Conservation (phyloP, 2,113 vertebrate species). For the Benitochromis conjunctus region DNA sequence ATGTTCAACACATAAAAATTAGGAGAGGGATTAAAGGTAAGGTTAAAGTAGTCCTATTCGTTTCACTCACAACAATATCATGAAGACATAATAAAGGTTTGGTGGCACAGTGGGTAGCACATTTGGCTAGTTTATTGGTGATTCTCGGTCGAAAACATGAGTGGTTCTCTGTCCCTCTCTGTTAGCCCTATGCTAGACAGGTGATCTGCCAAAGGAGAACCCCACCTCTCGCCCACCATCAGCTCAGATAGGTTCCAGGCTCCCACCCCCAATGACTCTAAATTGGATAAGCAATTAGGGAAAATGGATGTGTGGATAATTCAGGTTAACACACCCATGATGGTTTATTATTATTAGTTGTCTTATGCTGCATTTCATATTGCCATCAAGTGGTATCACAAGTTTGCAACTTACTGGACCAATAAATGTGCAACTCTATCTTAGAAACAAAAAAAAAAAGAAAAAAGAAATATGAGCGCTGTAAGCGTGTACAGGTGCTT, state of each 20-base stretch:
- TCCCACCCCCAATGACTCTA: not conserved
- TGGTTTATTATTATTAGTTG: not conserved
- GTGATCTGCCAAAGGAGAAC: not conserved
- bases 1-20: not conserved
- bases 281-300: not conserved
- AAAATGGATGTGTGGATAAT: not conserved
- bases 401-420: not conserved
- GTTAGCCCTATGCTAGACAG: not conserved
- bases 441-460: not conserved
- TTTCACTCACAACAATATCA: not conserved
- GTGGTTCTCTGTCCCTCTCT: not conserved
- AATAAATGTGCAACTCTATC: not conserved
- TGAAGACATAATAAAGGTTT: not conserved
- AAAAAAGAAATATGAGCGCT: not conserved
- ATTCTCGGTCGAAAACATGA: not conserved
- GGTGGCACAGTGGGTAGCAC: not conserved
- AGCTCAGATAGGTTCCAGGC: not conserved
- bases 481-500: not conserved
- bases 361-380: not conserved
- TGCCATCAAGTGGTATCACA: not conserved
- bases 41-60: not conserved
- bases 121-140: not conserved
- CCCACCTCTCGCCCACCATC: not conserved
- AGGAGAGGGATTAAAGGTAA: not conserved
- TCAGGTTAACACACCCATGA: not conserved